Base-by-base conservation (phyloP, 2,888 invertebrate species). In the Molanna angustata region DNA sequence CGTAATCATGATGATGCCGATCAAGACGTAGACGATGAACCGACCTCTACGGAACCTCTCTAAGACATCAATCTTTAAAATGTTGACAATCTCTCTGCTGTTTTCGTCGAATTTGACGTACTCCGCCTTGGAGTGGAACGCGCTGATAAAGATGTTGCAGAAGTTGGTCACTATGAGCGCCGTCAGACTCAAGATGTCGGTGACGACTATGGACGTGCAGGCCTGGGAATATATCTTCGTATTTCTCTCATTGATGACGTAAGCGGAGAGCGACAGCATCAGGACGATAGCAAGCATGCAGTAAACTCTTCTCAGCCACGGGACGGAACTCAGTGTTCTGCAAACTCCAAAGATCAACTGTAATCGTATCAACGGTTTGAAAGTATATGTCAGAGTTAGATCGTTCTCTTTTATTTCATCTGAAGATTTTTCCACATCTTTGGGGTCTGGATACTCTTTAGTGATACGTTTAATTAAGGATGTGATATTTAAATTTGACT, bases 141-240 rank as follows among this genome's bases (percentile, higher is more conserved):
- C 43, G 16, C 43, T 43, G 22, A 43, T 9, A n/a, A 22, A n/a
- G 14, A 43, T 43, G 27, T 43, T 43, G 43, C 43, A 43, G 13
- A 43, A n/a, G 27, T 22, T 27, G 1, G 43, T 22, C 3, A 2
- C 3, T 9, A 21, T 13, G 6, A 43, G 27, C n/a, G 14, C 27
- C 22, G 22, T 2, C 9, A 43, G 16, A 18, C 22, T 14, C 6
- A 43, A 4, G 1, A 27, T 14, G 13, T 43, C 43, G 3, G 43
- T 43, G n/a, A 22, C 17, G 9, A 43, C 13, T 3, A 4, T 21
- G 7, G 13, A 11, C 6, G 14, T 22, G 4, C 4, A 22, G 3
- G 6, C 13, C 7, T 2, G 2, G 1, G 2, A 3, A 27, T 43
- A 43, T 4, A 43, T 6, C 1, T 7, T 21, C 11, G 6, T n/a